Evolutionary conservation across 2,797 vertebrate species (phyloP), one percentile per base, ranked within the genome.

Genomic region (Apodemus agrarius): DNA sequence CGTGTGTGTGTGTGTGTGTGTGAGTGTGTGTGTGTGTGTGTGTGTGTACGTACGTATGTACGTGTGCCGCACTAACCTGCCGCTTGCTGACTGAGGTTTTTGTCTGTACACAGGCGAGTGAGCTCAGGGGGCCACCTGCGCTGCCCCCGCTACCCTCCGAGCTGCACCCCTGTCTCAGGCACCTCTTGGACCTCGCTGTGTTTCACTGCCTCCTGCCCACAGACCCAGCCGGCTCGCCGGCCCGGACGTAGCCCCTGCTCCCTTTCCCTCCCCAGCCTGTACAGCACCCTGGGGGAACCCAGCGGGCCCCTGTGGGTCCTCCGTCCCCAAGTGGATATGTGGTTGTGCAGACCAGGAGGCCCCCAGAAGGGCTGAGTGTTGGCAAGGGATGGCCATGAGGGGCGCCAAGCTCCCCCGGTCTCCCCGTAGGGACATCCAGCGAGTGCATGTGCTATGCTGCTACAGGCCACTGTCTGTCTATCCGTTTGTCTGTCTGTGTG

Each of bases 41-140:
- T 76, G 95, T 34, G 89, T 94, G 95, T n/a, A 86, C 34, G 93
- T 6, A 80, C 21, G 96, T 1, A 9, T 12, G 95, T 52, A 95
- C 0, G 90, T 97, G 98, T 96, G 98, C 98, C 92, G 98, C 98
- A 98, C 98, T 99, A 99, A 99, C 98, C 98, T 98, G 98, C 98
- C 11, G 99, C 99, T 99, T 98, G 99, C 98, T 99, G 99, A 99
- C 98, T 99, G 99, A 98, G 97, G 98, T 99, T 99, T 99, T 98
- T 99, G 98, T 99, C 98, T 99, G 98, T 99, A 99, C 98, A 98
- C 99, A 99, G 99, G 99, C 98, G 98, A 99, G 98, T 99, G 98
- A 98, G 98, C 98, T 99, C 99, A 98, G 98, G 98, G 98, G 98
- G 98, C 97, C 95, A n/a, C 91, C 98, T 96, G 97, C 52, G 94